These are phyloP conservation scores for Sanderia malayensis DNA, from an alignment of 30 jellyfish, hydroid and myxozoan species.

Conservation along the genomic window DNA sequence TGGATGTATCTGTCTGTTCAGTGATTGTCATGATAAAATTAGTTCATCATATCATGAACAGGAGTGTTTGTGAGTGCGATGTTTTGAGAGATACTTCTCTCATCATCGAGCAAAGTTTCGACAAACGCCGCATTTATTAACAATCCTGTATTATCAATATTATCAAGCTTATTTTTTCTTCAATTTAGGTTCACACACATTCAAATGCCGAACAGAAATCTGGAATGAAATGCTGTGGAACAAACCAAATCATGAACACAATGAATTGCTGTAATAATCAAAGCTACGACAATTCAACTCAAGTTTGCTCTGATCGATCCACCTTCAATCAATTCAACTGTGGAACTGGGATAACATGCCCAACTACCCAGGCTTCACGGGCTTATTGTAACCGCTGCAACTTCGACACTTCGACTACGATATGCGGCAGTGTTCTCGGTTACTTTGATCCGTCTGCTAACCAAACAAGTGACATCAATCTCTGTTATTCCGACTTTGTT, in stretches of 20 bases:
- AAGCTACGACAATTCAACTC: conserved; percentile 56
- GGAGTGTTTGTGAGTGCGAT: no score
- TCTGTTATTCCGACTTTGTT: conserved; percentile 55
- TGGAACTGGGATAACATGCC: conserved; percentile 83
- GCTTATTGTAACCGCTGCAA: conserved; percentile 83
- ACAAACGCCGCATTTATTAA: no score
- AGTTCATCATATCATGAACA: no score
- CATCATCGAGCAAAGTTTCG: no score
- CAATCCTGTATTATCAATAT: background rate
- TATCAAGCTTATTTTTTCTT: background rate
- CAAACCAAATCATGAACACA: conserved; percentile 49
- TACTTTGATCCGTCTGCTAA: conserved; percentile 26
- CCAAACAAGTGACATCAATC: conserved; percentile 13
- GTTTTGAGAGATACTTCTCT: no score
- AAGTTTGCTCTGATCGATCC: conserved; percentile 87
- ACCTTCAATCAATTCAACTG: conserved; percentile 58
- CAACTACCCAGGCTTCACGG: conserved; percentile 19
- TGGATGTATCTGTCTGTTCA: no score
- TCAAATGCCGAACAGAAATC: conserved; percentile 29
- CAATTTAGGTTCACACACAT: conserved; percentile 46
- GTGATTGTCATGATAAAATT: no score
- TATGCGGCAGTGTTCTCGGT: conserved; percentile 77
- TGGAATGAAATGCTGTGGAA: conserved; percentile 87
- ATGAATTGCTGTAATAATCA: conserved; percentile 69
- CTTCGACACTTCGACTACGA: conserved; percentile 48